Evolutionary conservation across 2,888 invertebrate genomes (phyloP), one percentile per base, ranked within the genome.

Genomic region (Microchrysa polita): DNA sequence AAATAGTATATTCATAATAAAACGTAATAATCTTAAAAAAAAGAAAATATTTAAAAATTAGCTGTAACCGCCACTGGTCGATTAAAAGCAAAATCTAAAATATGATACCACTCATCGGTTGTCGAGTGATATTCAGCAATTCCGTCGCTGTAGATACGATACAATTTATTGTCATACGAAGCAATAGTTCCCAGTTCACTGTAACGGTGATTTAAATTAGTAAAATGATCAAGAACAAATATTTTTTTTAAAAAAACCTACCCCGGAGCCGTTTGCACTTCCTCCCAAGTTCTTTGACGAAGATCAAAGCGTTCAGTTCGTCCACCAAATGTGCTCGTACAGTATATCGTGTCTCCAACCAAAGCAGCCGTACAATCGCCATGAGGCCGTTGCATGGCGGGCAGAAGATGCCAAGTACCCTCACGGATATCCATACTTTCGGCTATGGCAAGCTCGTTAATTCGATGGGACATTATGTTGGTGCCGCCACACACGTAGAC

Each of bases 291-390:
- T n/a, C 57, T 40, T 18, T 40, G 57, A 34, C 69, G 55, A 18
- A 69, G 40, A 40, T 69, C 69, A 40, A 69, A 69, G 20, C 69
- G 69, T 55, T 69, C 69, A 18, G 69, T 69, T 34, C 40, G 14
- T 14, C 69, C 69, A 57, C 69, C 69, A 40, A 55, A 69, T 20
- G 40, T 40, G 22, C 40, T 57, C n/a, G 69, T 55, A 57, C 69
- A 69, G 20, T 69, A 69, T 16, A 69, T 40, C 12, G 20, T 9
- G 7, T 57, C 69, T 2, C 12, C 9, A 55, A 69, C 57, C 40
- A 55, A 40, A 16, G 69, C 69, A 0, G 57, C 55, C 10, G 57
- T 18, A 40, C 69, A 69, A 20, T 55, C 16, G 20, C 69, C 69
- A 40, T 69, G 57, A 7, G 34, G 7, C 2, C 18, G 1, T n/a